A percentile compares a stretch with the other conserved stretches of the same genome.
These are phyloP conservation scores for Passer montanus DNA, from an alignment of 2,113 vertebrate genomes.

Conservation along the genomic window DNA sequence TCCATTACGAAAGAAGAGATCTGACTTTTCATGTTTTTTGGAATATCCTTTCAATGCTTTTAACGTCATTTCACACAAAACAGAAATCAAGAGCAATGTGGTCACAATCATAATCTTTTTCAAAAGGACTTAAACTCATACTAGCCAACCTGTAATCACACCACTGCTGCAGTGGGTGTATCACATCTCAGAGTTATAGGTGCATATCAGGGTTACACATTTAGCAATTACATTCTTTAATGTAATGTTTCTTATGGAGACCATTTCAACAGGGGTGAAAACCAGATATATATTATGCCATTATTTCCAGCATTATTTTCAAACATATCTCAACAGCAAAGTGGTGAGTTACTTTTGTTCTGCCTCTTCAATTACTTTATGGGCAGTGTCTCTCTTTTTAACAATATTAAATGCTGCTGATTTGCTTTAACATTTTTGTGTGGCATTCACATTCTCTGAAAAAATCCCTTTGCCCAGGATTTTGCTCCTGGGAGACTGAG, in stretches of 20 bases:
- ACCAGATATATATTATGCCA: not conserved
- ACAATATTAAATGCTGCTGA: not conserved
- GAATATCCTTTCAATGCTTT: not conserved
- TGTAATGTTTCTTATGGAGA: not conserved
- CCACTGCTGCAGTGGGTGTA: not conserved
- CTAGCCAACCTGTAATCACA: not conserved
- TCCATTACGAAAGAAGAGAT: not conserved
- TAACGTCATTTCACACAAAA: not conserved
- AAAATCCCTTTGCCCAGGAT: no score
- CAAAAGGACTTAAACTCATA: not conserved
- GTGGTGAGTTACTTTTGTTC: not conserved
- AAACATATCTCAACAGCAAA: not conserved
- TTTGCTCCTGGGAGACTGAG: no score
- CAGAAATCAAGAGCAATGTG: not conserved
- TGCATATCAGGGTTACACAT: not conserved
- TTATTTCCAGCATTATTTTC: not conserved
- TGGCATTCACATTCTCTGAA: no score
- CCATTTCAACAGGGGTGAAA: not conserved
- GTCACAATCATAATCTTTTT: not conserved
- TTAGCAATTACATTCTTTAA: not conserved
- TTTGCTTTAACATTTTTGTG: not conserved
- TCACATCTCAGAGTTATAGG: not conserved
- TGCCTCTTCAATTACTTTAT: not conserved
- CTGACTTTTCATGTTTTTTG: not conserved
- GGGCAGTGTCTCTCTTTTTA: not conserved